Percentiles rank a stretch among this genome's conserved stretches.
Evolutionary conservation across 2,888 invertebrate species (phyloP).

Genomic region (Acronicta leporina): DNA sequence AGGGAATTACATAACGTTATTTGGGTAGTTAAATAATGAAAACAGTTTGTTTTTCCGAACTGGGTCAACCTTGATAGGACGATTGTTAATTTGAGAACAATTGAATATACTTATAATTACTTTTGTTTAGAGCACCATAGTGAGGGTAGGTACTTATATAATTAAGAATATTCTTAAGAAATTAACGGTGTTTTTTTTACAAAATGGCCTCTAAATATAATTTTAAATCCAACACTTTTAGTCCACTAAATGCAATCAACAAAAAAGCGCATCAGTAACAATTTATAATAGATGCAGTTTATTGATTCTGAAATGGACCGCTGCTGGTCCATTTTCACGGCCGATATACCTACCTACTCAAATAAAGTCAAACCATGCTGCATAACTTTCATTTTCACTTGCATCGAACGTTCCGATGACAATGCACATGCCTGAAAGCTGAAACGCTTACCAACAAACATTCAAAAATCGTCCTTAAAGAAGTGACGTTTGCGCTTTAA

Average conservation of each 20-base stretch:
- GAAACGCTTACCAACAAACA: constrained; percentile 39
- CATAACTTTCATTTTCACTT: constrained; percentile 49
- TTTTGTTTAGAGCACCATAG: constrained; percentile 14
- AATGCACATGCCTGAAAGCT: constrained; percentile 44
- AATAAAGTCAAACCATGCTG: constrained; percentile 33
- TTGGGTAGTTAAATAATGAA: constrained; percentile 46
- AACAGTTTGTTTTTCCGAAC: constrained; percentile 39
- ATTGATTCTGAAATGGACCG: constrained; percentile 29
- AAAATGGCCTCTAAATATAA: too few relatives aligned
- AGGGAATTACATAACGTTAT: constrained; percentile 53
- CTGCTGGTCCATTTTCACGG: constrained; percentile 26
- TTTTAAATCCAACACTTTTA: too few relatives aligned
- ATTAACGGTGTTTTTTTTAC: too few relatives aligned
- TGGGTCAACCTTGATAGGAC: constrained; percentile 42
- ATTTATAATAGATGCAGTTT: constrained; percentile 26
- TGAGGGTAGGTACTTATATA: background rate
- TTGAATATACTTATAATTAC: constrained; percentile 14
- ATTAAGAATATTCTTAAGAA: too few relatives aligned
- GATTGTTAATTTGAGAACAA: constrained; percentile 40
- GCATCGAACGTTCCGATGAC: constrained; percentile 27
- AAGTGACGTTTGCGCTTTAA: constrained; percentile 49
- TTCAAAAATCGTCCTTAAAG: constrained; percentile 39
- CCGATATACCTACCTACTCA: constrained; percentile 26
- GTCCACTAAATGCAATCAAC: background rate
- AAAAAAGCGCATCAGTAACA: constrained; percentile 6